These are phyloP conservation scores for Discoglossus pictus DNA, from an alignment of 2,797 vertebrate genomes.

Conservation along the genomic window DNA sequence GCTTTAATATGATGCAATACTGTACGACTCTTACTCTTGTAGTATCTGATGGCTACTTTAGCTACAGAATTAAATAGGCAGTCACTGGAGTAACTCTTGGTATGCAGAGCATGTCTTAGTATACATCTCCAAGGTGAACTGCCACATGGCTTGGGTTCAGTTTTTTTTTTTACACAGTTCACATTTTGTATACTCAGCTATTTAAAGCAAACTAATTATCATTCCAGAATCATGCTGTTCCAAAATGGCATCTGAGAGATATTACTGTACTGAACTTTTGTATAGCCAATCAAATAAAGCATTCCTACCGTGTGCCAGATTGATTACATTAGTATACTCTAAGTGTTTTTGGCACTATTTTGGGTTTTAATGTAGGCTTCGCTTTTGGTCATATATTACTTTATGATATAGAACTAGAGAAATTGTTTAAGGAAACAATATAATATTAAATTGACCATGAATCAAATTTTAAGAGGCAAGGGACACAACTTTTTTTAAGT, in stretches of 20 bases:
- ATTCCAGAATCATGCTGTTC: slow-evolving; percentile 25
- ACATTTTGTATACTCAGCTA: slow-evolving; percentile 24
- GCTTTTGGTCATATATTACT: not conserved
- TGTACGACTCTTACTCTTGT: too few species aligned
- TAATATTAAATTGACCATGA: too few species aligned
- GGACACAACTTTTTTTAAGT: too few species aligned
- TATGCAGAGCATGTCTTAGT: slow-evolving; percentile 14
- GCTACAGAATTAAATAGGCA: not conserved
- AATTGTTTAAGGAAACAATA: too few species aligned
- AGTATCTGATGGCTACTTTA: not conserved
- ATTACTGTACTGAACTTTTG: slow-evolving; percentile 28
- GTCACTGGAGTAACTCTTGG: not conserved
- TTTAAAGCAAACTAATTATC: slow-evolving; percentile 13
- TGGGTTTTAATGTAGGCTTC: slow-evolving; percentile 4
- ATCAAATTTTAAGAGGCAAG: too few species aligned
- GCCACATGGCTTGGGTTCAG: slow-evolving; percentile 4
- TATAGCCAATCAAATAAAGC: slow-evolving; percentile 18
- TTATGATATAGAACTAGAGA: too few species aligned
- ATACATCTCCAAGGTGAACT: slow-evolving; percentile 39
- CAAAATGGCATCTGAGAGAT: slow-evolving; percentile 8
- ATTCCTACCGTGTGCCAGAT: slow-evolving; percentile 12
- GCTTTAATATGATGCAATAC: slow-evolving; percentile 6
- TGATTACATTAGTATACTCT: slow-evolving; percentile 2
- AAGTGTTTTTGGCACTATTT: not conserved
- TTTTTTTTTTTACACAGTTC: slow-evolving; percentile 9